Evolutionary conservation across 2,797 vertebrate genomes (phyloP).

Genomic region (Columba guinea): DNA sequence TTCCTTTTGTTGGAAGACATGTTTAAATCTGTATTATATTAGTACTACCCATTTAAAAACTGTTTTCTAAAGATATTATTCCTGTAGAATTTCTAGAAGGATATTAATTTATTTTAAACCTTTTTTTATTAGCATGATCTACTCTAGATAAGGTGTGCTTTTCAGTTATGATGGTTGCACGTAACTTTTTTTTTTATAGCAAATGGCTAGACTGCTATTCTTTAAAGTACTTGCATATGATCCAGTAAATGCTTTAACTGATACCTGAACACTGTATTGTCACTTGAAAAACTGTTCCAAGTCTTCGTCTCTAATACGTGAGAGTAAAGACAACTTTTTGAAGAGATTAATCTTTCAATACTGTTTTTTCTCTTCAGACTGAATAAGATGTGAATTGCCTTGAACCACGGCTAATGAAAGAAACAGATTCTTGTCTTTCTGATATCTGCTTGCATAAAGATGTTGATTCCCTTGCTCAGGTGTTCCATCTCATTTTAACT

Average conservation of each 20-base stretch:
- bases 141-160: background rate
- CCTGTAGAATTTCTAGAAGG: background rate
- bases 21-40: background rate
- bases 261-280: background rate
- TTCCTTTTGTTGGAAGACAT: background rate
- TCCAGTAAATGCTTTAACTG: background rate
- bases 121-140: background rate
- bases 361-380: constrained; percentile 69
- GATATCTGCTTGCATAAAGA: constrained; percentile 89
- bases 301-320: background rate
- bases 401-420: constrained; percentile 88
- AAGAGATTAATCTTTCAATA: background rate
- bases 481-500: constrained; percentile 92
- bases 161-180: background rate
- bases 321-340: background rate
- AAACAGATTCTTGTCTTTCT: constrained; percentile 93
- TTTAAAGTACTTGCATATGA: background rate
- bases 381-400: constrained; percentile 82
- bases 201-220: background rate
- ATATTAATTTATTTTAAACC: rapidly evolving
- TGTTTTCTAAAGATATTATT: background rate
- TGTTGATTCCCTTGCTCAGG: constrained; percentile 85
- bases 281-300: background rate
- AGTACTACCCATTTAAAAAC: background rate
- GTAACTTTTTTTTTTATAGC: background rate